Base-by-base conservation (phyloP, 1,140 invertebrate genomes). In the Trichonephila clavata region DNA sequence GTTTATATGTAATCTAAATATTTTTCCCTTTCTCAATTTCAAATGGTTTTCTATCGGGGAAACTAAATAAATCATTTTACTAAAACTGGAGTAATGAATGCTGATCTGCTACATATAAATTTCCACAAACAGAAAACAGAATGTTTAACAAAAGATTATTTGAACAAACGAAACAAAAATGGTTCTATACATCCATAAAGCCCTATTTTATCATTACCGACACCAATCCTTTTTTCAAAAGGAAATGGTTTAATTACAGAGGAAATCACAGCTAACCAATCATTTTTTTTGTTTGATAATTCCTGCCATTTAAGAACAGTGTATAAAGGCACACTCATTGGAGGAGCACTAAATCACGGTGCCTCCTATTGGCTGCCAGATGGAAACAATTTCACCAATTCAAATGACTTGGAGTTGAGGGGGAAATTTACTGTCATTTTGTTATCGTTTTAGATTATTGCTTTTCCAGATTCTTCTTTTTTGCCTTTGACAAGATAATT, bases 401-500 rank as follows among this genome's bases (percentile, higher is more conserved):
- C 71, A 77, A 77, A 77, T 77, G 71, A 77, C 71, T 77, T 3
- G 71, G 14, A 16, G 71, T 32, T 39, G 71, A 27, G 50, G 32
- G 59, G 6, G 24, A 87, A n/a, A 87, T 63, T 87, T 63, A 87
- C 50, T 61, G 27, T 63, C 27, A 87, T 63, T 63, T 39, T 63
- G 86, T 27, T 63, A 87, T 63, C 61, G 86, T 63, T 63, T 77
- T 63, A n/a, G 86, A 63, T 87, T 63, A 87, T 63, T 21, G 32
- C 61, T 57, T 87, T 63, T 77, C 16, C 27, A 32, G 27, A 32
- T 7, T 63, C 63, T 63, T 63, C 32, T 61, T 39, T 86, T 86
- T 63, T 39, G 18, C 14, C 32, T 87, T 87, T 87, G 86, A 87
- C 86, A 87, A 87, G 59, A 63, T 87, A 87, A 87, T 87, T 87